Percentiles rank a stretch among this genome's conserved stretches.
These are phyloP conservation scores for Oreochromis tanganicae DNA, from an alignment of 2,113 vertebrate species.

Conservation along the genomic window DNA sequence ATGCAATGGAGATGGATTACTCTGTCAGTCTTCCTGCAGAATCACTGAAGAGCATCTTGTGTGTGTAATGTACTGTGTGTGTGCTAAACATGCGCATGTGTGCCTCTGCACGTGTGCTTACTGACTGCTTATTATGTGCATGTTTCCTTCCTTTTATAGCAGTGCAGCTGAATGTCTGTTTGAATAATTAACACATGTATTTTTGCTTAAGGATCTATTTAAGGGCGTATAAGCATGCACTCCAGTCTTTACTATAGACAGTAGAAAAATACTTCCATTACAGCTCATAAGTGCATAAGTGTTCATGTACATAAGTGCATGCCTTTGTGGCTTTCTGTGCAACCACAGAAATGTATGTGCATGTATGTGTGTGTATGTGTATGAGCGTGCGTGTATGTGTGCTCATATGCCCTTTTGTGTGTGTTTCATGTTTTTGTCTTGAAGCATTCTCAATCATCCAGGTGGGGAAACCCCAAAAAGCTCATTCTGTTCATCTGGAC, in stretches of 20 bases:
- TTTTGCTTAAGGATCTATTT: neutral
- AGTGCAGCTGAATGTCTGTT: neutral
- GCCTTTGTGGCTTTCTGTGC: neutral
- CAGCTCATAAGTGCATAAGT: neutral
- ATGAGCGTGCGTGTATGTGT: neutral
- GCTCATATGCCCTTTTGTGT: neutral
- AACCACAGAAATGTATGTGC: neutral
- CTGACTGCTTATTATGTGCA: neutral
- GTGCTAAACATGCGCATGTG: neutral
- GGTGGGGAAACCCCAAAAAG: neutral
- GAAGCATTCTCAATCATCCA: neutral
- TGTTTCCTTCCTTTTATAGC: neutral
- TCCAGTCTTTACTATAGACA: neutral
- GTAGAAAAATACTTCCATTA: neutral
- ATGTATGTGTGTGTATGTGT: neutral
- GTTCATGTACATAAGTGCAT: neutral
- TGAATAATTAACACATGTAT: neutral
- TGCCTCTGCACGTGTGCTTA: neutral
- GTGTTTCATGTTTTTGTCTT: neutral
- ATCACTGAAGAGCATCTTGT: conserved; percentile 2
- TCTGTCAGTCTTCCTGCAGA: conserved; percentile 32
- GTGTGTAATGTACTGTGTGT: conserved; percentile 13
- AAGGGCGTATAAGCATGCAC: neutral
- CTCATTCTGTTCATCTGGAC: neutral
- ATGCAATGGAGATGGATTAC: conserved; percentile 54